Conservation (phyloP, 2,113 vertebrate genomes). For the Syngnathus typhle region DNA sequence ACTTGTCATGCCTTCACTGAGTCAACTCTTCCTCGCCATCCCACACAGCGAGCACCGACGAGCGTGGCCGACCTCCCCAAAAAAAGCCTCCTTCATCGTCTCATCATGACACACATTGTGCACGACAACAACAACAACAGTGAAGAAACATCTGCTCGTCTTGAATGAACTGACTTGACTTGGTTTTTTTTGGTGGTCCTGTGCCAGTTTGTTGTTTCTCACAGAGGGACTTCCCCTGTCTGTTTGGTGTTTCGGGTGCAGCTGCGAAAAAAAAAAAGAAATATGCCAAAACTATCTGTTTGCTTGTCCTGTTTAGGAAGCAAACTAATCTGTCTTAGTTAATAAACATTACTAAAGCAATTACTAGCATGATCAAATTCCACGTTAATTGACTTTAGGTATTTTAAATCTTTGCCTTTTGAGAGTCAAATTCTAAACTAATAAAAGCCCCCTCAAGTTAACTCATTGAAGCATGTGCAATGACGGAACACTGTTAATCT, state of each 20-base stretch:
- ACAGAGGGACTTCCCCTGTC: conserved; percentile 47
- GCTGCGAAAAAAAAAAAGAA: conserved; percentile 17
- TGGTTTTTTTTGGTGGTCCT: background rate
- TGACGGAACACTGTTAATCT: background rate
- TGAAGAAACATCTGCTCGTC: background rate
- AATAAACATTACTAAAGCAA: too few relatives aligned
- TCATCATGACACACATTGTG: background rate
- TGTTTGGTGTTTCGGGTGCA: conserved; percentile 36
- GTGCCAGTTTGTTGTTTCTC: conserved; percentile 25
- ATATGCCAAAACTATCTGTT: background rate
- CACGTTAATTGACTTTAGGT: too few relatives aligned
- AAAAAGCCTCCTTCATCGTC: background rate
- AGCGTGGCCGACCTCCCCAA: background rate
- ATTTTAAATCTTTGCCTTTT: too few relatives aligned
- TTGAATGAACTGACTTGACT: conserved; percentile 2
- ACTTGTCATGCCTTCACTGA: conserved; percentile 31
- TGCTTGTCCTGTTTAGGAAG: too few relatives aligned
- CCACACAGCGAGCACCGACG: background rate
- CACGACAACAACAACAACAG: background rate
- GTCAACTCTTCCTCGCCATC: conserved; percentile 28
- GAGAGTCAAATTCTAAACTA: too few relatives aligned
- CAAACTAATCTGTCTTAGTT: too few relatives aligned
- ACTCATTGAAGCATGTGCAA: background rate
- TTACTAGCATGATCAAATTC: too few relatives aligned
- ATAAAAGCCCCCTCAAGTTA: background rate